Base-by-base conservation (phyloP, 2,888 invertebrate species). In the Nephrotoma flavescens region DNA sequence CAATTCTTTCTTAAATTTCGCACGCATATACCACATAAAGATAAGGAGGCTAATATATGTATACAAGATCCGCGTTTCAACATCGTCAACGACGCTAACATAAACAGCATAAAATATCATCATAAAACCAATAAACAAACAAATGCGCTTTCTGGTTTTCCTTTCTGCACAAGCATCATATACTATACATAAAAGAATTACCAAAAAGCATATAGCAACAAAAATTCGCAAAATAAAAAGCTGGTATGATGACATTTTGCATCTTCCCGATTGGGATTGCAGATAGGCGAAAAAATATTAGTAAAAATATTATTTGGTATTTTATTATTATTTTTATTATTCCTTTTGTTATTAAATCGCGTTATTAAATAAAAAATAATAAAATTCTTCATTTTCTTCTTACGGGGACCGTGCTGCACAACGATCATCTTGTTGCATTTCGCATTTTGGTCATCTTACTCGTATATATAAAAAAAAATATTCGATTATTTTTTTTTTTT, bases 211-310 rank as follows among this genome's bases (percentile, higher is more conserved):
- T 11, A 44, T 44, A 44, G 15, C 52, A 57, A 57, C 52, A 57
- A 15, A 57, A 15, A 57, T 47, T 12, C 12, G 12, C 12, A 3
- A 15, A 15, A 47, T 47, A 47, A 6, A 47, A 12, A 1, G 52
- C n/a, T 42, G 83, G 44, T 31, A 71, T 31, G 57, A 71, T 71
- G 41, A 41, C 83, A 83, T 44, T 86, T 86, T 44, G 87, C 87
- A 88, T 87, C 87, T 87, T 31, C 88, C 87, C 88, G 87, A 88
- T 88, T 87, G 87, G n/a, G 86, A 85, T 86, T 87, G 86, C 87
- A 87, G 88, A 88, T 88, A 88, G 87, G 88, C 88, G 86, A 87
- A 87, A 87, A 88, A 88, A 88, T 88, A 88, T 88, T 88, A 88
- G 88, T 87, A 87, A 87, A 88, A 88, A 57, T 57, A 57, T 57